A percentile compares a stretch with the other conserved stretches of the same genome.
phyloP scores from a whole-genome alignment of 2,888 invertebrate species.

The Limnephilus rhombicus region DNA sequence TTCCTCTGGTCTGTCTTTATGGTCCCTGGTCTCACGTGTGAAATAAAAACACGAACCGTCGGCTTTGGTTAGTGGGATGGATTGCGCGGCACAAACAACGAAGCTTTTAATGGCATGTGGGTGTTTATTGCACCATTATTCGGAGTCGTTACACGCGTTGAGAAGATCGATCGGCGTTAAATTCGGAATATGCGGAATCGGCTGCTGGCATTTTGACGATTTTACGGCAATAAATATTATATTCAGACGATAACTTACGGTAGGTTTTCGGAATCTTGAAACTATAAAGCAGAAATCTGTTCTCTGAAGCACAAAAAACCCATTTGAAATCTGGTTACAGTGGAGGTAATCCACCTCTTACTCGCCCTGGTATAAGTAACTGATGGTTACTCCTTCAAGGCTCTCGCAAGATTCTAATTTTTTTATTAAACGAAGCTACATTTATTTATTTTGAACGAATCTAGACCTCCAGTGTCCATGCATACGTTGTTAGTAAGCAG shows the following conservation, averaged over 20 bases:
- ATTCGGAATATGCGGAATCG: conserved; percentile 2
- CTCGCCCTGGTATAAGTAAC: too few species aligned
- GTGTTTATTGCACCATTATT: conserved; percentile 42
- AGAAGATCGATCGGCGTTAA: not conserved
- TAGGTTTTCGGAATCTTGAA: not conserved
- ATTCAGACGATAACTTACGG: not conserved
- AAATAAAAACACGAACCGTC: conserved; percentile 7
- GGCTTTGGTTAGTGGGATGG: not conserved
- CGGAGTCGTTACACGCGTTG: not conserved
- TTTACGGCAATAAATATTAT: not conserved
- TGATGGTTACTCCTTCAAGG: too few species aligned
- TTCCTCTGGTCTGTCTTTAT: not conserved
- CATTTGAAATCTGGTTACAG: not conserved
- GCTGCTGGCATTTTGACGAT: not conserved
- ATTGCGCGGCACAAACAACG: not conserved
- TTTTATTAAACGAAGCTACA: too few species aligned
- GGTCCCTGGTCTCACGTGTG: not conserved
- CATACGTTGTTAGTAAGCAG: too few species aligned
- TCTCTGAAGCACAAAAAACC: not conserved
- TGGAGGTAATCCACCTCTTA: too few species aligned
- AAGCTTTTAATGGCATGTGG: conserved; percentile 27
- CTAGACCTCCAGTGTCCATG: too few species aligned
- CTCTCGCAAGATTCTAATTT: too few species aligned
- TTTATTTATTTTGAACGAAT: too few species aligned
- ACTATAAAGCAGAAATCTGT: not conserved